Evolutionary conservation across 1,140 invertebrate species (phyloP).

Genomic region (Caenorhabditis brenneri): DNA sequence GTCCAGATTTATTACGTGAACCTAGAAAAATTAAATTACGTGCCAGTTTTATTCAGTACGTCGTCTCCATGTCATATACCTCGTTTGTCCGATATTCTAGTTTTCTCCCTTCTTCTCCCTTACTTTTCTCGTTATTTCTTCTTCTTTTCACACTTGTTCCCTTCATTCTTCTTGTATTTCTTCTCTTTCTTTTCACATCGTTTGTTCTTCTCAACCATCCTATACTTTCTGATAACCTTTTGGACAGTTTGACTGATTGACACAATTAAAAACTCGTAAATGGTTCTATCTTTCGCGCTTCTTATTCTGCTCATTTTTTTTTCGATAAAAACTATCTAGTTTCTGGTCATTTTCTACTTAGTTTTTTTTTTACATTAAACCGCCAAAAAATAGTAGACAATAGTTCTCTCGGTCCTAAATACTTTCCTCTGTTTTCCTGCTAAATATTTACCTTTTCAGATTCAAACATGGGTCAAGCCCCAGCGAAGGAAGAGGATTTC

Average conservation of each 20-base stretch:
- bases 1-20: too few species aligned
- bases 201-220: too few species aligned
- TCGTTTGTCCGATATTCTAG: not conserved
- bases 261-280: not conserved
- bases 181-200: not conserved
- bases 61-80: not conserved
- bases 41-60: too few species aligned
- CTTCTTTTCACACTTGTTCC: not conserved
- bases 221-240: slow-evolving; percentile 11
- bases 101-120: not conserved
- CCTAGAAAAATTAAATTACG: too few species aligned
- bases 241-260: not conserved
- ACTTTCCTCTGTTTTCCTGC: not conserved
- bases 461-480: slow-evolving; percentile 81
- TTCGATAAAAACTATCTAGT: too few species aligned
- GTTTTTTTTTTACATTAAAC: too few species aligned
- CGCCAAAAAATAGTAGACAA: too few species aligned
- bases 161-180: not conserved
- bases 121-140: not conserved
- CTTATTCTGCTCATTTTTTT: not conserved
- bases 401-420: not conserved
- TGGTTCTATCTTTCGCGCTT: not conserved
- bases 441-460: not conserved
- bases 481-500: slow-evolving; percentile 83
- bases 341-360: not conserved